These are phyloP conservation scores for Hyles vespertilio DNA, from an alignment of 1,140 invertebrate species.

Conservation along the genomic window DNA sequence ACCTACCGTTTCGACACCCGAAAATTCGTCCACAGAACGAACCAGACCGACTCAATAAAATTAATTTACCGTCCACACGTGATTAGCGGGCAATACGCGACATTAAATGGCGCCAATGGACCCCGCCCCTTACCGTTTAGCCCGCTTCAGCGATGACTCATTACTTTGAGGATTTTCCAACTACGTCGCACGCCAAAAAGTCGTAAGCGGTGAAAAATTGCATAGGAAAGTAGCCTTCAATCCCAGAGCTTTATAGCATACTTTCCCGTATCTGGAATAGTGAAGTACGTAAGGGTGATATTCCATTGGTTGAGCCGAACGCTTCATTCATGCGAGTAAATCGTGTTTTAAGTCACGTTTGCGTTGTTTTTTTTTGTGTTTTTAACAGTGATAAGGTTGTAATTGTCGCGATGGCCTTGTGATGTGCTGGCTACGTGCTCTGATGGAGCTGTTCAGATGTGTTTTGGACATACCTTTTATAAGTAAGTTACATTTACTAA, in stretches of 20 bases:
- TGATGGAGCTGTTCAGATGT: constrained; percentile 18
- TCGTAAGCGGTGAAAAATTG: not conserved
- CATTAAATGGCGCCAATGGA: constrained; percentile 2
- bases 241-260: not conserved
- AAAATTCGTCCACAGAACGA: not conserved
- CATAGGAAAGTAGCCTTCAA: not conserved
- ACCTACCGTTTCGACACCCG: not conserved
- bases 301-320: constrained; percentile 1
- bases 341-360: constrained; percentile 3
- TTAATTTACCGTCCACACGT: constrained; percentile 4
- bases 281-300: constrained; percentile 7
- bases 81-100: constrained; percentile 1
- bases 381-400: constrained; percentile 12
- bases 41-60: not conserved
- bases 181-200: not conserved
- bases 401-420: constrained; percentile 15
- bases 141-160: not conserved
- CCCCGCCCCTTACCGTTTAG: not conserved
- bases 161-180: constrained; percentile 1
- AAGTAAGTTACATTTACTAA: constrained; percentile 17
- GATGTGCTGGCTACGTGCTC: constrained; percentile 26
- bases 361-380: constrained; percentile 11
- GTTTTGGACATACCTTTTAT: constrained; percentile 18
- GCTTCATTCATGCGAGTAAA: constrained; percentile 4
- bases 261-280: not conserved